These are phyloP conservation scores for Cheumatopsyche charites DNA, from an alignment of 1,140 invertebrate species.

Conservation along the genomic window DNA sequence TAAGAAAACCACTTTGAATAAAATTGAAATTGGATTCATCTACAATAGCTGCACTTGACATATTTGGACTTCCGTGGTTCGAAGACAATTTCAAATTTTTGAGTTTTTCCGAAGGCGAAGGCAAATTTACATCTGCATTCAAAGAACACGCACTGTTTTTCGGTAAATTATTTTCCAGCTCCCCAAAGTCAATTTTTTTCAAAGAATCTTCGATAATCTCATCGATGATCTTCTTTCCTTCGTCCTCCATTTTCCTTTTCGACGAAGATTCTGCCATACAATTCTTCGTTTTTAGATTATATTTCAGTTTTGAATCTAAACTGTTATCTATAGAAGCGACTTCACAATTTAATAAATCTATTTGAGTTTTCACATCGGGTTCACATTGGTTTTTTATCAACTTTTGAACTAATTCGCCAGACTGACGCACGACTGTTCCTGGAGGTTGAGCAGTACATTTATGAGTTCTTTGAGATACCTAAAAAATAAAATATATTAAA, in stretches of 20 bases:
- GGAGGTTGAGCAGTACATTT: slow-evolving; percentile 71
- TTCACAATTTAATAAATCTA: slow-evolving; percentile 34
- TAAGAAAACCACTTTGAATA: neutral
- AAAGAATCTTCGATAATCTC: slow-evolving; percentile 56
- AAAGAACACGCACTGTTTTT: neutral
- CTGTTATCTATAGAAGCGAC: slow-evolving; percentile 24
- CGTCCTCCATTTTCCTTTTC: neutral
- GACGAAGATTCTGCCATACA: neutral
- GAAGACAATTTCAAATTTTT: slow-evolving; percentile 61
- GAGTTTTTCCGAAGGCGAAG: slow-evolving; percentile 61
- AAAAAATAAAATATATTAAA: slow-evolving; percentile 41
- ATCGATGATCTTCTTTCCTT: slow-evolving; percentile 51
- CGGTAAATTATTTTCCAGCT: slow-evolving; percentile 1
- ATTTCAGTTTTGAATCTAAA: neutral
- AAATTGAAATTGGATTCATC: neutral
- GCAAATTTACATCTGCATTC: slow-evolving; percentile 54
- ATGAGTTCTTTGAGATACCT: slow-evolving; percentile 81
- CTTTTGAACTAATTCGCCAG: slow-evolving; percentile 60
- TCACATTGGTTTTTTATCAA: slow-evolving; percentile 50
- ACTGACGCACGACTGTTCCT: slow-evolving; percentile 61
- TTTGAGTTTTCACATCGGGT: neutral
- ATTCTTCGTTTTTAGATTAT: neutral
- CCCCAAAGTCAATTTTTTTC: slow-evolving; percentile 51
- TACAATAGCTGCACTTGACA: neutral
- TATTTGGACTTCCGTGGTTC: slow-evolving; percentile 18